phyloP scores from a whole-genome alignment of 2,888 invertebrate genomes.

The Chirona hameri region DNA sequence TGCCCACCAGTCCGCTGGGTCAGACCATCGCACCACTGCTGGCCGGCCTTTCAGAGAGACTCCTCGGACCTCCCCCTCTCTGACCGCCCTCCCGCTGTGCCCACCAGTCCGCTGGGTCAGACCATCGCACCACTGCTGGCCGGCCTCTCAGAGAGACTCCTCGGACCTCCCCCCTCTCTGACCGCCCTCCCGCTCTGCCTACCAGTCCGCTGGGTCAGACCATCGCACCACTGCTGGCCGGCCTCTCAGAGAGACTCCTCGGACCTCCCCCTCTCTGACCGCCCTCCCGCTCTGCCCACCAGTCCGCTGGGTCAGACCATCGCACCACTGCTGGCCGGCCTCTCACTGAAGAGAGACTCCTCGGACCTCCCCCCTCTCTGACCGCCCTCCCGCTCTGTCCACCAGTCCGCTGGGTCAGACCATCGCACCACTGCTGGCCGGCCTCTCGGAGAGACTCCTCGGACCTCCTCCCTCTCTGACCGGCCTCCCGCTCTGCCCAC shows the following conservation, averaged over 20 bases:
- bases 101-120: conserved; percentile 38
- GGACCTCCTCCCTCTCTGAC: neutral
- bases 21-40: conserved; percentile 38
- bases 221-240: conserved; percentile 37
- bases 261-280: neutral
- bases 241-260: conserved; percentile 6
- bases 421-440: conserved; percentile 37
- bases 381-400: neutral
- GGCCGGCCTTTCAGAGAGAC: conserved; percentile 28
- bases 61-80: neutral
- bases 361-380: neutral
- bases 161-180: neutral
- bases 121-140: conserved; percentile 37
- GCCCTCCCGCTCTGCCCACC: neutral
- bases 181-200: neutral
- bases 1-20: conserved; percentile 36
- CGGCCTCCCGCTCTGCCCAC: neutral
- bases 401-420: conserved; percentile 38
- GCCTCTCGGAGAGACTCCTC: conserved; percentile 2
- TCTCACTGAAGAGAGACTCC: conserved; percentile 10
- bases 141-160: conserved; percentile 10
- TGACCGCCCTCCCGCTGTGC: neutral
- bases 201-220: conserved; percentile 38
- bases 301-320: conserved; percentile 39
- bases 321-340: conserved; percentile 36